Conservation (phyloP, 2,888 invertebrate genomes). For the Lithosia quadra region DNA sequence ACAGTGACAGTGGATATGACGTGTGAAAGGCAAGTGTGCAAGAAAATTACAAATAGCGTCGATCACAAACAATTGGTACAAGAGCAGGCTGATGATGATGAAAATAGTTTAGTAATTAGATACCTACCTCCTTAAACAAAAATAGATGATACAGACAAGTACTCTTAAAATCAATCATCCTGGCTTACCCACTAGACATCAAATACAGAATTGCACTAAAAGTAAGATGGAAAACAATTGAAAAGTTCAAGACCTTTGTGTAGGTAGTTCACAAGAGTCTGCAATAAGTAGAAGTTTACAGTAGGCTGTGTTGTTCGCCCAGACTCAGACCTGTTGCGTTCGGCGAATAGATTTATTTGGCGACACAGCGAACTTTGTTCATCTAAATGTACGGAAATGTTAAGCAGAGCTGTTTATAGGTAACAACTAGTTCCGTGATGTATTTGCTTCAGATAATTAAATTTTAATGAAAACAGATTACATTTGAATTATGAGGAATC, state of each 20-base stretch:
- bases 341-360: constrained; percentile 46
- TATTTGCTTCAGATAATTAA: not conserved
- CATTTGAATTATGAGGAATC: not conserved
- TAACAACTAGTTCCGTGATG: not conserved
- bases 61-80: too few relatives aligned
- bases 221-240: not conserved
- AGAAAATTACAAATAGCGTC: too few relatives aligned
- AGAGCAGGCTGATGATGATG: too few relatives aligned
- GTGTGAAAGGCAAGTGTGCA: too few relatives aligned
- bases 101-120: too few relatives aligned
- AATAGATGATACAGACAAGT: too few relatives aligned
- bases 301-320: constrained; percentile 42
- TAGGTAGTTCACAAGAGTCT: constrained; percentile 17
- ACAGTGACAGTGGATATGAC: too few relatives aligned
- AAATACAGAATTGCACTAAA: not conserved
- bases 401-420: not conserved
- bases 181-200: not conserved
- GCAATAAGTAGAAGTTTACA: constrained; percentile 33
- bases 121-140: too few relatives aligned
- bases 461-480: not conserved
- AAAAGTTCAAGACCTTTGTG: constrained; percentile 12
- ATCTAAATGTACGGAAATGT: constrained; percentile 11
- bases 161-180: not conserved
- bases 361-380: constrained; percentile 30
- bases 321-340: constrained; percentile 53